These are phyloP conservation scores for Connochaetes taurinus DNA, from an alignment of 2,113 vertebrate species.

Conservation along the genomic window DNA sequence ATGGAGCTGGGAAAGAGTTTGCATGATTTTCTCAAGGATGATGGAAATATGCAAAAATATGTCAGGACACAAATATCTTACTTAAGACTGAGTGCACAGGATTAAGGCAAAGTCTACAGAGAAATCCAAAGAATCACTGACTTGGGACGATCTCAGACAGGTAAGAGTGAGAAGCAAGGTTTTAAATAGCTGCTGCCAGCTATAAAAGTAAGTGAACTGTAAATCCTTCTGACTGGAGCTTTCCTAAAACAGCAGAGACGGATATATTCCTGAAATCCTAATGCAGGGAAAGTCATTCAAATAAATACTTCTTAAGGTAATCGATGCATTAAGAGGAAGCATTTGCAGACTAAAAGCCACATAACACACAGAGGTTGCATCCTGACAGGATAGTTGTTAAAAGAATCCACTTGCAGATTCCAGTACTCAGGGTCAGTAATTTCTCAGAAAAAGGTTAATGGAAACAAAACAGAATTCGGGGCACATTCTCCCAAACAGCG, in stretches of 20 bases:
- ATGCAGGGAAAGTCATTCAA: constrained; percentile 10
- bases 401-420: constrained; percentile 54
- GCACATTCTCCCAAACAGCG: constrained; percentile 31
- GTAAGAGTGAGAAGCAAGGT: background rate
- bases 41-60: constrained; percentile 49
- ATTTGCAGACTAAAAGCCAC: constrained; percentile 44
- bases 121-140: background rate
- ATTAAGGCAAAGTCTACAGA: constrained; percentile 35
- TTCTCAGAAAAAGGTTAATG: constrained; percentile 71
- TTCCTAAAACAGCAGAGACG: constrained; percentile 37
- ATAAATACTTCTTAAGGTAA: constrained; percentile 56
- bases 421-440: constrained; percentile 53
- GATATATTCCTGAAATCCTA: constrained; percentile 36
- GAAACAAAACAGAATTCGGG: constrained; percentile 64
- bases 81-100: background rate
- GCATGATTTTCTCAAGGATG: constrained; percentile 47
- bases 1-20: background rate
- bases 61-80: constrained; percentile 45
- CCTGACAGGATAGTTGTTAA: constrained; percentile 49
- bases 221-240: constrained; percentile 34
- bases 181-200: constrained; percentile 45
- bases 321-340: constrained; percentile 41
- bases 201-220: constrained; percentile 35
- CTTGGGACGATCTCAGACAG: background rate
- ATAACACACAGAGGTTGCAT: constrained; percentile 19